These are phyloP conservation scores for Conus canariensis DNA, from an alignment of 2,888 invertebrate species.

Conservation along the genomic window DNA sequence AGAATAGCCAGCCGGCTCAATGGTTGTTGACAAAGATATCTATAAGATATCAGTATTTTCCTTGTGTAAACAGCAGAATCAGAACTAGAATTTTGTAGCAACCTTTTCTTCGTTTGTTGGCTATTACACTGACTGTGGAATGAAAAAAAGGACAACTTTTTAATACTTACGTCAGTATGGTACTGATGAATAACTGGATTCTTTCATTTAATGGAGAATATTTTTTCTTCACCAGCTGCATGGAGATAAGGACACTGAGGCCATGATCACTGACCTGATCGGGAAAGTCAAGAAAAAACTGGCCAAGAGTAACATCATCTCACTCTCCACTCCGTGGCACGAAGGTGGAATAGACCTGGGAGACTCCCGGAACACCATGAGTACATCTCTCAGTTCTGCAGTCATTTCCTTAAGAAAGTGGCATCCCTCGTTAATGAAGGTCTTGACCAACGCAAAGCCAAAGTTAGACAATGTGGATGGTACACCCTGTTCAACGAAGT, in stretches of 20 bases:
- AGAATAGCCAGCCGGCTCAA: too few species aligned
- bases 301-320: conserved; percentile 44
- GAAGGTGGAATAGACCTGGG: conserved; percentile 64
- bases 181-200: too few species aligned
- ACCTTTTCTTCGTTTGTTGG: too few species aligned
- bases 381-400: conserved; percentile 67
- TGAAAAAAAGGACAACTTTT: too few species aligned
- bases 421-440: conserved; percentile 59
- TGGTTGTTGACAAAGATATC: too few species aligned
- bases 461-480: conserved; percentile 62
- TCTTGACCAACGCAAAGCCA: conserved; percentile 47
- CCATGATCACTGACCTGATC: conserved; percentile 52
- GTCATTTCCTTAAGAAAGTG: conserved; percentile 61
- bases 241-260: conserved; percentile 59
- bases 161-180: too few species aligned
- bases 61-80: too few species aligned
- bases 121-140: too few species aligned
- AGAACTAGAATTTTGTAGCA: too few species aligned
- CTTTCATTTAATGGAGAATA: too few species aligned
- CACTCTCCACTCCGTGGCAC: conserved; percentile 58
- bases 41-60: too few species aligned
- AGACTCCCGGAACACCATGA: conserved; percentile 56
- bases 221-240: conserved; percentile 45
- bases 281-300: conserved; percentile 54
- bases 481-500: conserved; percentile 68